Evolutionary conservation across 2,113 vertebrate species (phyloP).

Genomic region (Eublepharis macularius): DNA sequence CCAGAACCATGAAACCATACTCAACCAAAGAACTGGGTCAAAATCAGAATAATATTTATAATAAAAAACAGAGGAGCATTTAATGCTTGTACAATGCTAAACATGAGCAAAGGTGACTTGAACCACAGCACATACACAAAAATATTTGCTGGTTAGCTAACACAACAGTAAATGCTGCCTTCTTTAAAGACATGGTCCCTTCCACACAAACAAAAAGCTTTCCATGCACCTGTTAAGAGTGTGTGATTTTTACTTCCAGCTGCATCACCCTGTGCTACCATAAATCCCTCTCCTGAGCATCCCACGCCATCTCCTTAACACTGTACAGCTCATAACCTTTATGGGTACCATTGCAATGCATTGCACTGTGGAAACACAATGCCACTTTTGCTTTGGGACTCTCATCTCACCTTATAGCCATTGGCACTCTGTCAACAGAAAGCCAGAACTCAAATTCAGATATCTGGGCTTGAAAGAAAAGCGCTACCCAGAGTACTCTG

Average conservation of each 20-base stretch:
- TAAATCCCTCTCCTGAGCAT: not conserved
- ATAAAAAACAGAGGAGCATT: not conserved
- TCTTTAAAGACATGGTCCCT: not conserved
- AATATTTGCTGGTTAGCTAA: conserved; percentile 21
- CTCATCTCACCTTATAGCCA: not conserved
- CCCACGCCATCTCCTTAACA: not conserved
- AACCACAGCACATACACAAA: conserved; percentile 28
- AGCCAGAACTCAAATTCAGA: not conserved
- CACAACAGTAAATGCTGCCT: not conserved
- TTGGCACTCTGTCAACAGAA: not conserved
- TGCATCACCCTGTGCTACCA: not conserved
- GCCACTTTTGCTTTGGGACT: not conserved
- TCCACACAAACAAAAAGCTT: not conserved
- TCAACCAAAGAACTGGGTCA: conserved; percentile 13
- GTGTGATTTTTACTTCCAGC: not conserved
- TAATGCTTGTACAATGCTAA: conserved; percentile 40
- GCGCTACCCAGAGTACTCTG: not conserved
- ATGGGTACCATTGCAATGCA: not conserved
- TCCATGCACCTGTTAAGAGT: not conserved
- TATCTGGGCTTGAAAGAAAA: not conserved
- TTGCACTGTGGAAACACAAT: not conserved
- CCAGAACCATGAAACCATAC: not conserved
- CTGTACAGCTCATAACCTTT: not conserved
- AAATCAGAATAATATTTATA: not conserved
- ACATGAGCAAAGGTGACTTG: conserved; percentile 27